Base-by-base conservation (phyloP, 92 coral and sea anemone genomes). In the Pocillopora meandrina region DNA sequence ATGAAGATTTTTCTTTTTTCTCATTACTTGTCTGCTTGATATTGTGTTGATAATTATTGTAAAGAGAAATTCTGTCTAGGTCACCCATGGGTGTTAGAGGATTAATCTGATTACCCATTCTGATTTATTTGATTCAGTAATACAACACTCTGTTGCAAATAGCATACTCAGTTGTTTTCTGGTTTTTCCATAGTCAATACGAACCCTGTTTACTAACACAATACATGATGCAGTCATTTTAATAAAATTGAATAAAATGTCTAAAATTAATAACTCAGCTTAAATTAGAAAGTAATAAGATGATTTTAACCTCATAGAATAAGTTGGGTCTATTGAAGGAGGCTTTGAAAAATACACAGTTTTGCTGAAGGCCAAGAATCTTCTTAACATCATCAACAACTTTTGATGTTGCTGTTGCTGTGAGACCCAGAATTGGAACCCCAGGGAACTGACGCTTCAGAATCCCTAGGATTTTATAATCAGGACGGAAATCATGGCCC, bases 401-500 rank as follows among this genome's bases (percentile, higher is more conserved):
- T 77, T 89, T 93, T n/a, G 95, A 61, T 26, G 99, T 96, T 12
- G 99, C 99, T 12, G 99, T 96, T 8, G 99, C 99, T 26, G 99
- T 96, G 31, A 96, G 95, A 23, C 99, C 98, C 11, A 96, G 88
- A 65, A 96, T 86, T 8, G 99, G 97, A 58, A 90, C 92, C 16
- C 92, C 93, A 18, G 98, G 99, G 80, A 95, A 96, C 85, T 96
- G 99, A 61, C 99, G 90, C 78, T 96, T 96, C 71, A 96, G 81
- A 78, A 96, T 96, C 12, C 99, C 99, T 69, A 96, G 98, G 83
- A 94, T 89, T 87, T 96, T 96, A 87, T 96, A 96, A 76, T 96
- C 99, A 57, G 99, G 99, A 67, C 99, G 87, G 81, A 96, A 96
- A 90, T 96, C 99, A 84, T 96, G 99, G 12, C 99, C 99, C 99